Evolutionary conservation across 1,140 invertebrate genomes (phyloP), one percentile per base, ranked within the genome.

Genomic region (Drosophila bifasciata): DNA sequence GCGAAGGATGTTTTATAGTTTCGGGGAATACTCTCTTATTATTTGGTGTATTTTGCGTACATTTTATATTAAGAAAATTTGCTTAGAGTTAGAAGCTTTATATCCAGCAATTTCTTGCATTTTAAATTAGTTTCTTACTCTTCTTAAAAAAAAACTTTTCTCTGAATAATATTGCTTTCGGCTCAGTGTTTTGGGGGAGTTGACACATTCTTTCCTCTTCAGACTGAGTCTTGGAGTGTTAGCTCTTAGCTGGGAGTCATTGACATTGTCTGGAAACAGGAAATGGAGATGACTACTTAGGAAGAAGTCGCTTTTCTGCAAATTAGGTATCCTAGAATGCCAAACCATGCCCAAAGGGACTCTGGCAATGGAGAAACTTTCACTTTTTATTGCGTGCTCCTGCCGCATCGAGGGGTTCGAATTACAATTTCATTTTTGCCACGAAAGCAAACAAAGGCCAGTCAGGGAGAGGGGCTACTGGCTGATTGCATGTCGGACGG

Each of bases 351-450:
- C 5, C 56, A 21, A 19, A 41, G 39, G n/a, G 41, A 8, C n/a
- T 13, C 40, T 21, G 17, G 17, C 39, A 25, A 44, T 28, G 62
- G 50, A 52, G 32, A 68, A 68, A 64, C 70, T 76, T 76, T 76
- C 73, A 61, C 73, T 67, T 50, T 76, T 76, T 39, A 41, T 76
- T 68, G 72, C 72, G 72, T 68, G 73, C 44, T 28, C 19, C 55
- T 39, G 28, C 11, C 39, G 67, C 51, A 63, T 63, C 68, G 41
- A 49, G 17, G 46, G 53, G 44, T 36, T 66, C 55, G 40, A 76
- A 68, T 68, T 55, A 55, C 70, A 49, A 73, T 73, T 71, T 72
- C 25, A 62, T 51, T 62, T 21, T 39, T 25, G 52, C 63, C 68
- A 19, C 53, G 25, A 58, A 44, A 36, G 44, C 49, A 69, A 50